These are phyloP conservation scores for Cheilosia impressa DNA, from an alignment of 2,888 invertebrate genomes.

Conservation along the genomic window DNA sequence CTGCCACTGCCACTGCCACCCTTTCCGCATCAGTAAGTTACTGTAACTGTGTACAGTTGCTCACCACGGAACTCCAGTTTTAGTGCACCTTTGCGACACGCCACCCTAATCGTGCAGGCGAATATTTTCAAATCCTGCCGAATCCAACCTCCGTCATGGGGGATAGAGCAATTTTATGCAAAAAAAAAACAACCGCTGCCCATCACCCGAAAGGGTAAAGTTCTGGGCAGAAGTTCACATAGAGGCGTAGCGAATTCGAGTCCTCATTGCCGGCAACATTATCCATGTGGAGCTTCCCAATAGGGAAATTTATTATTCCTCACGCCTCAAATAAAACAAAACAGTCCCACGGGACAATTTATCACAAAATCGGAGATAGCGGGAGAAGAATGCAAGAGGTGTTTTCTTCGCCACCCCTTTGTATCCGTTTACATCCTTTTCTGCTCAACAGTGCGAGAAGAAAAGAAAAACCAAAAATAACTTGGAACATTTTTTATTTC, in stretches of 20 bases:
- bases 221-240: conserved; percentile 17
- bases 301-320: conserved; percentile 55
- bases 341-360: conserved; percentile 58
- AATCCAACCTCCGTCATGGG: conserved; percentile 18
- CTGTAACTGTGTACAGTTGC: background rate
- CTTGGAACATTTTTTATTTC: conserved; percentile 20
- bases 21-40: background rate
- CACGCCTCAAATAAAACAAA: conserved; percentile 43
- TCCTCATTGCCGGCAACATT: conserved; percentile 31
- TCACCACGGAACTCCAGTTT: conserved; percentile 24
- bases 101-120: conserved; percentile 18
- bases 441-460: conserved; percentile 19
- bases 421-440: conserved; percentile 35
- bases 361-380: conserved; percentile 44
- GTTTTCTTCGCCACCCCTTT: background rate
- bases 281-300: conserved; percentile 34
- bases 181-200: background rate
- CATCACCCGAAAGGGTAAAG: conserved; percentile 29
- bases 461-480: conserved; percentile 7
- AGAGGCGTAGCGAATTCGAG: background rate
- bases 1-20: background rate
- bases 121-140: conserved; percentile 34
- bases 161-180: conserved; percentile 13
- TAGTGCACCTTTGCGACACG: conserved; percentile 41
- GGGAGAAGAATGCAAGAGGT: conserved; percentile 15